Base-by-base conservation (phyloP, 92 coral and sea anemone species). In the Paramuricea clavata region DNA sequence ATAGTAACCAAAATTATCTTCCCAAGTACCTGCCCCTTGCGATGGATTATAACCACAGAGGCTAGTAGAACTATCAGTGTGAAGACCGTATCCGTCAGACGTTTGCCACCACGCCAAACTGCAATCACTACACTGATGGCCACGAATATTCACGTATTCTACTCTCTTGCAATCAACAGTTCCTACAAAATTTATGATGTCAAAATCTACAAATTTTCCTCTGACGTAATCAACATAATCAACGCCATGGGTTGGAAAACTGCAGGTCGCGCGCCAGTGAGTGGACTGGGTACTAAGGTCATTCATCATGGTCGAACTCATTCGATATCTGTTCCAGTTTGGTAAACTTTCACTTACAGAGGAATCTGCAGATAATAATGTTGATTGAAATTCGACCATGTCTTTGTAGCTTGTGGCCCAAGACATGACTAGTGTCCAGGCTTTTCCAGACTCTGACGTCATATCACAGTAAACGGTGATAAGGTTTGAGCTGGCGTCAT, bases 261-360 rank as follows among this genome's bases (percentile, higher is more conserved):
- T 87, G 88, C 95, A 93, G 60, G 95, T 90, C 19, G 89, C 59
- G 32, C 95, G 82, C 93, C 92, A 93, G 89, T 93, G 93, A 31
- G 93, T 93, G 82, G 95, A 93, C 73, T 90, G 85, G 75, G 76
- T 26, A 82, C 82, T 71, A 49, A 93, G 62, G 21, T 86, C 78
- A 21, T 33, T 41, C 93, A 93, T 93, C 62, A 76, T 87, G 34
- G 42, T 36, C 36, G 71, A 42, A 27, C 87, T 61, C 87, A 79
- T 81, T 7, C 93, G 92, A 86, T 93, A 93, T 47, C 44, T 23
- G 41, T 83, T 67, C 92, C 93, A 90, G 88, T 90, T 90, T 32
- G 91, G 95, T 64, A 76, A 35, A 50, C 81, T 81, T 76, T 65
- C 83, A 78, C 83, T 87, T 49, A 90, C 90, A 22, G 93, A 88